Base-by-base conservation (phyloP, 1,140 invertebrate genomes). In the Leptoteleia sp. region DNA sequence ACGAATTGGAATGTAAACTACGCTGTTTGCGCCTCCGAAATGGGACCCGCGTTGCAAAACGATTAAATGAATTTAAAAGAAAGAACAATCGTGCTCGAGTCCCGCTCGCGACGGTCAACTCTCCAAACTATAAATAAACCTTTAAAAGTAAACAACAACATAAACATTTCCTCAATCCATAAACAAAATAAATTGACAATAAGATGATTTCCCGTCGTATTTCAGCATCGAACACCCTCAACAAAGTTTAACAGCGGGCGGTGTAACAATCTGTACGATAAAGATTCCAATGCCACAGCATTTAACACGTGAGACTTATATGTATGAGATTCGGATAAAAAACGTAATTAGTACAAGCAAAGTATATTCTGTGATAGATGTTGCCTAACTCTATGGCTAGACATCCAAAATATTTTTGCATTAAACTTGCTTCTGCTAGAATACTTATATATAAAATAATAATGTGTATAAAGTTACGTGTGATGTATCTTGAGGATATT, bases 1-100 rank as follows among this genome's bases (percentile, higher is more conserved):
- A 40, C 52, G 54, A 71, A 71, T 71, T 71, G 67, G 67, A 71
- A 71, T 71, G 67, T 71, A 71, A 71, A 71, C 55, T 61, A 61
- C 45, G 15, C 3, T 71, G 45, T 71, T 61, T 45, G 37, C 17
- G 47, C 9, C 19, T 42, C 0, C 29, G 47, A 70, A 35, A 29
- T 15, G 40, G 40, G 40, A 70, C 43, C n/a, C 40, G 48, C 29
- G 19, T 27, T 29, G 40, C 16, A 22, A 38, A 48, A 68, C 45
- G 65, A 40, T 70, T 70, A 70, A 70, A 52, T 19, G 17, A 71
- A 71, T 37, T 71, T 37, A 50, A 57, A 27, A 8, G 35, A 6
- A 25, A 50, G 43, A 59, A 57, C 43, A 55, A 38, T 48, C 50
- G 17, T 7, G 11, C 35, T 8, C 22, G 16, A 42, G 15, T 54